These are phyloP conservation scores for Hoplodrina ambigua DNA, from an alignment of 2,888 invertebrate genomes.

Conservation along the genomic window DNA sequence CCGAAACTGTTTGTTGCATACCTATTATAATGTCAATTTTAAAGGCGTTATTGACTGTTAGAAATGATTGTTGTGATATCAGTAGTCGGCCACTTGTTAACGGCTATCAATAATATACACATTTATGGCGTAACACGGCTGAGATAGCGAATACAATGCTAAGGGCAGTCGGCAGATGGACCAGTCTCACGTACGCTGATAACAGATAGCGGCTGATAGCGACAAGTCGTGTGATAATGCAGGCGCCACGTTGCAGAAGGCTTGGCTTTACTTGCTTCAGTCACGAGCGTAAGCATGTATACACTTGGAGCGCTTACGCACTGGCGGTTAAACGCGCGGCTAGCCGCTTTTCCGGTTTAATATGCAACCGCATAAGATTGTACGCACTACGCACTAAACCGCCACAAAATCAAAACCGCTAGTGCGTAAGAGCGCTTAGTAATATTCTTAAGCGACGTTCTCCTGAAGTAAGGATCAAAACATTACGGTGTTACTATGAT, in stretches of 20 bases:
- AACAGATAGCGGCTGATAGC: conserved; percentile 39
- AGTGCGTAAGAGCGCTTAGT: too few relatives aligned
- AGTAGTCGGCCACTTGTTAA: conserved; percentile 29
- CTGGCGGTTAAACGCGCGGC: too few relatives aligned
- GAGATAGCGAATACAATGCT: conserved; percentile 39
- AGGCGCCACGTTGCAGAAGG: conserved; percentile 21
- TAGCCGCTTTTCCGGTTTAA: too few relatives aligned
- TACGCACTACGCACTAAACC: too few relatives aligned
- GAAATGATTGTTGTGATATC: conserved; percentile 13
- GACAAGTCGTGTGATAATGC: conserved; percentile 14
- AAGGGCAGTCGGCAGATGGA: conserved; percentile 27
- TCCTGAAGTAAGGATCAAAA: too few relatives aligned
- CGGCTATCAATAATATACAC: conserved; percentile 17
- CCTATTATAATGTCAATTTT: background rate
- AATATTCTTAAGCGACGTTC: too few relatives aligned
- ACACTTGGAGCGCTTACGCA: too few relatives aligned
- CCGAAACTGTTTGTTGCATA: background rate
- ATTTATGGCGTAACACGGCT: conserved; percentile 13
- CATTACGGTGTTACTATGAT: too few relatives aligned
- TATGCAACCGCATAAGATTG: too few relatives aligned
- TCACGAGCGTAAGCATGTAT: too few relatives aligned
- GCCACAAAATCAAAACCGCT: too few relatives aligned
- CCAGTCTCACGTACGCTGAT: conserved; percentile 58
- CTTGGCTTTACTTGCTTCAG: background rate
- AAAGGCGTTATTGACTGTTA: conserved; percentile 11